Conservation (phyloP, 1,140 invertebrate species). For the Formica exsecta region DNA sequence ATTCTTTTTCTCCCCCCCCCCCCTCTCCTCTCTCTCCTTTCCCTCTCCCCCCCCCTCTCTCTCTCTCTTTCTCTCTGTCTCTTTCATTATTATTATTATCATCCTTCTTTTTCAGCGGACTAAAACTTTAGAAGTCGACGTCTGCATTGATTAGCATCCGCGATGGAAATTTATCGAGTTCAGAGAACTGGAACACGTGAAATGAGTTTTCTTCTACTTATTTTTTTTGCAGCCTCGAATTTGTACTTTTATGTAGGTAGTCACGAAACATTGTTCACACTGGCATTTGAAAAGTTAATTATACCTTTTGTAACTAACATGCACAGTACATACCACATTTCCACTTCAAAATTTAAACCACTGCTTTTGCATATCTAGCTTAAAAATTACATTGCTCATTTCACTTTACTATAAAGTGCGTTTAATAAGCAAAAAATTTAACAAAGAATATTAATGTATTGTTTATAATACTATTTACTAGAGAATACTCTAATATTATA, state of each 20-base stretch:
- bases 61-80: no score
- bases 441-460: neutral
- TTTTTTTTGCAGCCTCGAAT: conserved; percentile 35
- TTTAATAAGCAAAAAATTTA: neutral
- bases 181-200: conserved; percentile 64
- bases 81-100: conserved; percentile 53
- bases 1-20: neutral
- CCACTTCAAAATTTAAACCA: conserved; percentile 46
- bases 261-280: conserved; percentile 54
- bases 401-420: neutral
- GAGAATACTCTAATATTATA: neutral
- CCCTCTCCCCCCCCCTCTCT: no score
- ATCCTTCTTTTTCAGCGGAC: conserved; percentile 12
- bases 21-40: no score
- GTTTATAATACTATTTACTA: neutral
- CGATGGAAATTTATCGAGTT: conserved; percentile 69
- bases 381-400: conserved; percentile 43
- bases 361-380: conserved; percentile 39
- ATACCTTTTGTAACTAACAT: conserved; percentile 60
- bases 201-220: conserved; percentile 64
- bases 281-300: conserved; percentile 62
- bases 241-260: conserved; percentile 47
- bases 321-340: conserved; percentile 8
- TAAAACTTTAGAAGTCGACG: conserved; percentile 56
- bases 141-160: conserved; percentile 71